phyloP scores from a whole-genome alignment of 2,888 invertebrate species.

The Drosophila imparisetae region DNA sequence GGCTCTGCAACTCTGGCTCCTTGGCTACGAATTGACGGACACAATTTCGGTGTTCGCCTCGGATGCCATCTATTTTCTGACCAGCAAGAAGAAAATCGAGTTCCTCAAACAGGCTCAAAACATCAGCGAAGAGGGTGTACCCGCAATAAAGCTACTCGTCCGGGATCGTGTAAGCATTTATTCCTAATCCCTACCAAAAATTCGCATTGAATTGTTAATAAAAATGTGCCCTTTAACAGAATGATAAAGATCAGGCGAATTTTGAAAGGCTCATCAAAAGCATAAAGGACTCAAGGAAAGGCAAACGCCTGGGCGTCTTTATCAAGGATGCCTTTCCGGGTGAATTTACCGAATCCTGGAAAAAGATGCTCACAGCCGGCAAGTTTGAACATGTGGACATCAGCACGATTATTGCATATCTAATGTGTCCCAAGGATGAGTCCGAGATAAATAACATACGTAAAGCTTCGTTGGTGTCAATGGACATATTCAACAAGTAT shows the following conservation, averaged over 20 bases:
- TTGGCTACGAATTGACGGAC: conserved; percentile 98
- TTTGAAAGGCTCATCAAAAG: conserved; percentile 91
- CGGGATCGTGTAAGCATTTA: conserved; percentile 92
- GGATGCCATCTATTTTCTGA: conserved; percentile 93
- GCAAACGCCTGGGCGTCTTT: conserved; percentile 95
- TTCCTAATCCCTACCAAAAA: not conserved
- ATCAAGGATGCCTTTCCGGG: conserved; percentile 97
- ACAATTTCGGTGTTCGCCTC: conserved; percentile 96
- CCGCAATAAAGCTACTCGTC: conserved; percentile 93
- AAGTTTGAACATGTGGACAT: conserved; percentile 95
- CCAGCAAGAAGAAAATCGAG: conserved; percentile 99
- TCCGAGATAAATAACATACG: conserved; percentile 94
- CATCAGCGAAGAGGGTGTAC: conserved; percentile 93
- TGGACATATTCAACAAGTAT: conserved; percentile 98
- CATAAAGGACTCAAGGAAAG: conserved; percentile 94
- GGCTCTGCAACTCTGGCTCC: conserved; percentile 98
- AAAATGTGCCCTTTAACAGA: conserved; percentile 84
- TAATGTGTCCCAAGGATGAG: conserved; percentile 98
- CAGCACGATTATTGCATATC: conserved; percentile 91
- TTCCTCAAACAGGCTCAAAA: conserved; percentile 96
- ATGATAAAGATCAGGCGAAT: conserved; percentile 96
- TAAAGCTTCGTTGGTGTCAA: conserved; percentile 96
- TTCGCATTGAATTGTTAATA: not conserved
- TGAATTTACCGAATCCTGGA: conserved; percentile 97
- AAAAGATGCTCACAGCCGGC: conserved; percentile 90